Evolutionary conservation across 2,888 invertebrate species (phyloP).

Genomic region (Stenodera caucasica): DNA sequence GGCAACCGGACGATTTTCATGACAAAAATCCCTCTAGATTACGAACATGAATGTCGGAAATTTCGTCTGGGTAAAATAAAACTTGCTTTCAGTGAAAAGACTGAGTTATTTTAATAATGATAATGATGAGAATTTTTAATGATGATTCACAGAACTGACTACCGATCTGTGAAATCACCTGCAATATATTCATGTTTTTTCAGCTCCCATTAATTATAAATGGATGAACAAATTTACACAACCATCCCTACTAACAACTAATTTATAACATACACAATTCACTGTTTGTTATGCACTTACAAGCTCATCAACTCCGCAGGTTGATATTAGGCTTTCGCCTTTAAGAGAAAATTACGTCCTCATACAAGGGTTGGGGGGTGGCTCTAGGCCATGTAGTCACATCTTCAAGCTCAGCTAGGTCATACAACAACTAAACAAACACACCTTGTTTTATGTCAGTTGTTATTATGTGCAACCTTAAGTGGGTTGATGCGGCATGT

Average conservation of each 20-base stretch:
- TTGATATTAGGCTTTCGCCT: slow-evolving; percentile 21
- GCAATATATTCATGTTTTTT: no score
- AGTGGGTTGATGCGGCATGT: slow-evolving; percentile 16
- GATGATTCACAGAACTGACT: no score
- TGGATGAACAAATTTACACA: slow-evolving; percentile 11
- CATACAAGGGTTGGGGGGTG: slow-evolving; percentile 25
- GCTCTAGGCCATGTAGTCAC: slow-evolving; percentile 19
- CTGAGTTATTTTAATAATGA: no score
- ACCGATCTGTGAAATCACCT: no score
- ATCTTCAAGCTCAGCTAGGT: slow-evolving; percentile 20
- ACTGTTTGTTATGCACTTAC: slow-evolving; percentile 27
- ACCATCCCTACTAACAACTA: slow-evolving; percentile 15
- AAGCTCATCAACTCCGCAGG: slow-evolving; percentile 27
- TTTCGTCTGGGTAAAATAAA: no score
- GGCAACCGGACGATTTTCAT: no score
- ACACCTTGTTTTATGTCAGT: slow-evolving; percentile 26
- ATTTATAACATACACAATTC: slow-evolving; percentile 19
- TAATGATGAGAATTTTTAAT: no score
- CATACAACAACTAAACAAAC: slow-evolving; percentile 30
- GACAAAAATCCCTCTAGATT: no score
- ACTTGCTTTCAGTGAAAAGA: no score
- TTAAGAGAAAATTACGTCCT: slow-evolving; percentile 26
- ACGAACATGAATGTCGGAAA: no score
- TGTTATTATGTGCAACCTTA: slow-evolving; percentile 29
- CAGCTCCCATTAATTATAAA: no score